A percentile compares a stretch with the other conserved stretches of the same genome.
These are phyloP conservation scores for Hippasteria phrygiana DNA, from an alignment of 53 echinoderm and acorn worm species.

Conservation along the genomic window DNA sequence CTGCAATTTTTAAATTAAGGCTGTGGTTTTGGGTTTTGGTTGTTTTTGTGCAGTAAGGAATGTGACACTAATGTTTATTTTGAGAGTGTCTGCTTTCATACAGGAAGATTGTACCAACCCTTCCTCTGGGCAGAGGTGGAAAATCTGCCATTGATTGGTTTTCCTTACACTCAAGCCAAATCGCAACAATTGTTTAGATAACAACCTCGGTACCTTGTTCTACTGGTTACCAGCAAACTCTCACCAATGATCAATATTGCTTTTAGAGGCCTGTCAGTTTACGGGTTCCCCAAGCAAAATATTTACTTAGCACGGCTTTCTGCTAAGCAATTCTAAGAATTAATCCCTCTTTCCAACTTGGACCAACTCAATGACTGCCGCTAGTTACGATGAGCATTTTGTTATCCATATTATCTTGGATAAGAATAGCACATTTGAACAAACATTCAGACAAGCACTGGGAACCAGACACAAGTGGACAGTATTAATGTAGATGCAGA, in stretches of 20 bases:
- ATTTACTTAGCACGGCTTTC: slow-evolving; percentile 20
- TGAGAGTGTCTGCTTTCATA: slow-evolving; percentile 36
- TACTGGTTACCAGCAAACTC: slow-evolving; percentile 21
- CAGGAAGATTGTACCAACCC: neutral
- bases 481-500: too few species aligned
- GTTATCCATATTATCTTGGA: too few species aligned
- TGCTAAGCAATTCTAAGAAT: neutral
- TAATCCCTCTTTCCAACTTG: neutral
- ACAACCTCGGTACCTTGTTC: neutral
- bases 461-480: too few species aligned
- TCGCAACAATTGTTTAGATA: slow-evolving; percentile 48
- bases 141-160: slow-evolving; percentile 36
- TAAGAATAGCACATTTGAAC: too few species aligned
- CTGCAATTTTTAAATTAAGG: slow-evolving; percentile 46
- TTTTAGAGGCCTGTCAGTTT: slow-evolving; percentile 8
- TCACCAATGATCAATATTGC: slow-evolving; percentile 29
- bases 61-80: slow-evolving; percentile 39
- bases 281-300: slow-evolving; percentile 28
- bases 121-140: neutral
- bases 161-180: neutral
- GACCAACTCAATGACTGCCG: too few species aligned
- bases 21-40: slow-evolving; percentile 2
- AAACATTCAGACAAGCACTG: too few species aligned
- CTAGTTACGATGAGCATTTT: too few species aligned
- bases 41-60: slow-evolving; percentile 1